Conservation (phyloP, 1,140 invertebrate species). For the Leucophenga varia region DNA sequence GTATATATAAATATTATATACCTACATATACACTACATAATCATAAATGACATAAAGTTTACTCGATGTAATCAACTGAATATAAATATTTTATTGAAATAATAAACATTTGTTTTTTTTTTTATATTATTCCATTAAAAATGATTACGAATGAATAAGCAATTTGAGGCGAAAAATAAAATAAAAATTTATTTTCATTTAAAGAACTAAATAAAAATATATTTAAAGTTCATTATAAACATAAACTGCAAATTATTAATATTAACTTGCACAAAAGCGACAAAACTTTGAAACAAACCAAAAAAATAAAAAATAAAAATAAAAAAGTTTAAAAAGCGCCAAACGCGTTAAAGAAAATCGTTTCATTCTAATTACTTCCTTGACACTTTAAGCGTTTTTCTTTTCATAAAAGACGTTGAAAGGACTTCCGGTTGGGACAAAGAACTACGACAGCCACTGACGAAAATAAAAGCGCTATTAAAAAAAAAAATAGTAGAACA, state of each 20-base stretch:
- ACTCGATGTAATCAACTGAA: not conserved
- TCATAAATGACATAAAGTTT: too few species aligned
- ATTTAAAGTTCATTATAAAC: slow-evolving; percentile 19
- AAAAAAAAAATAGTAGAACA: too few species aligned
- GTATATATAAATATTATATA: too few species aligned
- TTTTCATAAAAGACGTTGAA: not conserved
- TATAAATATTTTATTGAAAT: not conserved
- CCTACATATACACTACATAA: too few species aligned
- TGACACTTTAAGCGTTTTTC: slow-evolving; percentile 8
- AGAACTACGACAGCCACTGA: slow-evolving; percentile 15
- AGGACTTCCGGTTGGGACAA: slow-evolving; percentile 36
- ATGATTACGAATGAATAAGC: not conserved
- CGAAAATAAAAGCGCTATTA: not conserved
- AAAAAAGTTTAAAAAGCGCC: not conserved
- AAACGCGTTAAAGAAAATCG: slow-evolving; percentile 39
- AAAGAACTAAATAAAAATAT: too few species aligned
- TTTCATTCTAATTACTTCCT: slow-evolving; percentile 54
- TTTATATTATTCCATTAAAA: not conserved
- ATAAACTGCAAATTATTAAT: slow-evolving; percentile 37
- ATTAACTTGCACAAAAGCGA: slow-evolving; percentile 18
- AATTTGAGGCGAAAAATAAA: too few species aligned
- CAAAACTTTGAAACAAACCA: slow-evolving; percentile 20
- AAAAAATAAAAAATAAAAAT: slow-evolving; percentile 14
- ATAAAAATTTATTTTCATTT: too few species aligned
- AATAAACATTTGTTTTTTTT: too few species aligned